A percentile compares a stretch with the other conserved stretches of the same genome.
Evolutionary conservation across 2,113 vertebrate genomes (phyloP).

Genomic region (Pithys albifrons): DNA sequence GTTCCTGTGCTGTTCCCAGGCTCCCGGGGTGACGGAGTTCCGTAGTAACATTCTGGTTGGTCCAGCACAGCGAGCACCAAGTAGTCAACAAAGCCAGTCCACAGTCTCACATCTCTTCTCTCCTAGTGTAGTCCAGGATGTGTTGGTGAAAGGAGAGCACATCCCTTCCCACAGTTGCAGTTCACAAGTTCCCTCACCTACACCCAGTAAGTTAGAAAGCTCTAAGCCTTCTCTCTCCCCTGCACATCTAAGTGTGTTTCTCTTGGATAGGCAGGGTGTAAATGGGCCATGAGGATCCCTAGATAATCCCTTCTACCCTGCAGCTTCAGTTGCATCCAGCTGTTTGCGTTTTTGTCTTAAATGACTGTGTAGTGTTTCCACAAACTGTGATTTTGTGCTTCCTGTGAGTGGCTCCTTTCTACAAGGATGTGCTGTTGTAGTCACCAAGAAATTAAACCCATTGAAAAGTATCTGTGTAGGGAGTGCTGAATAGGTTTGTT

Average conservation of each 20-base stretch:
- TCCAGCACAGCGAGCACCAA: constrained; percentile 69
- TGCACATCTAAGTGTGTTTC: background rate
- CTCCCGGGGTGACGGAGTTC: constrained; percentile 80
- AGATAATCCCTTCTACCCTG: background rate
- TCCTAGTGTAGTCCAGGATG: constrained; percentile 66
- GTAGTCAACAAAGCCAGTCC: constrained; percentile 66
- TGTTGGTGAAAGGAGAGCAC: constrained; percentile 85
- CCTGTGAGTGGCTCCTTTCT: background rate
- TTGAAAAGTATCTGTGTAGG: background rate
- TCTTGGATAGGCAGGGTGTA: background rate
- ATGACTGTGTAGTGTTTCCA: background rate
- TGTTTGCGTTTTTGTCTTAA: background rate
- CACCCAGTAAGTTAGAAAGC: constrained; percentile 78
- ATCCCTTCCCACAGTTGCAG: constrained; percentile 69
- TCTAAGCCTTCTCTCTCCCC: background rate
- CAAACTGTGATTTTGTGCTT: background rate
- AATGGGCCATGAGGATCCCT: background rate
- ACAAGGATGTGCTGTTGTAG: background rate
- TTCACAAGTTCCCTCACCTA: constrained; percentile 74
- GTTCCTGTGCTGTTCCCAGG: constrained; percentile 71
- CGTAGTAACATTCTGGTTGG: constrained; percentile 76
- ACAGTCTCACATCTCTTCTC: constrained; percentile 74
- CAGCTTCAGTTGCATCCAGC: background rate
- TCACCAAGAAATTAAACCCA: background rate
- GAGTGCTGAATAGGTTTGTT: background rate